A percentile compares a stretch with the other conserved stretches of the same genome.
phyloP scores from a whole-genome alignment of 2,888 invertebrate species.

The Drosophila buzzatii region DNA sequence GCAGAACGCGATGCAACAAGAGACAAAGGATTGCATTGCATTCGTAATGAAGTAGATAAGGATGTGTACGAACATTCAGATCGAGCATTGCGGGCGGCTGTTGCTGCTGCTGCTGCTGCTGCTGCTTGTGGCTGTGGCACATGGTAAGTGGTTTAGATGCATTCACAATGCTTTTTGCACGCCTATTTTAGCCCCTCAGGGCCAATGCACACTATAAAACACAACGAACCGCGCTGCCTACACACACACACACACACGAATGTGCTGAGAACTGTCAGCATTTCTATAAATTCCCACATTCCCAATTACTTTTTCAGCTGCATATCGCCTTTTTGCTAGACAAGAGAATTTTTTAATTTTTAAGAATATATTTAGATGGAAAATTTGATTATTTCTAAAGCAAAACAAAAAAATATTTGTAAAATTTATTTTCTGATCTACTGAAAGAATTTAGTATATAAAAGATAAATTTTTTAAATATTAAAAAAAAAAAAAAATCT shows the following conservation, averaged over 20 bases:
- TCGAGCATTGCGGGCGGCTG: constrained; percentile 13
- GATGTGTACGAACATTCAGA: constrained; percentile 7
- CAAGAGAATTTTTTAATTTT: background rate
- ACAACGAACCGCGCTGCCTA: constrained; percentile 37
- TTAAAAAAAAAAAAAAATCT: too few relatives aligned
- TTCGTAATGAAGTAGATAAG: constrained; percentile 67
- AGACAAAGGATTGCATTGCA: constrained; percentile 55
- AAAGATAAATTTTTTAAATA: too few relatives aligned
- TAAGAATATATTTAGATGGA: background rate
- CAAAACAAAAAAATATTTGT: background rate
- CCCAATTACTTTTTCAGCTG: background rate
- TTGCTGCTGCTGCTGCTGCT: constrained; percentile 2
- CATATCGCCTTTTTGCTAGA: background rate
- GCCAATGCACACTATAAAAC: constrained; percentile 35
- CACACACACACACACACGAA: constrained; percentile 21
- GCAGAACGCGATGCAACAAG: constrained; percentile 42
- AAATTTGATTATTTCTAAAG: background rate
- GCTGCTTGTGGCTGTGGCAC: constrained; percentile 31
- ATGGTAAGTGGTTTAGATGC: constrained; percentile 38
- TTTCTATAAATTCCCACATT: constrained; percentile 17
- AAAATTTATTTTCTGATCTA: too few relatives aligned
- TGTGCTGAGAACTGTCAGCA: background rate
- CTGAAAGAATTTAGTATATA: background rate
- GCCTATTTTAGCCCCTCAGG: constrained; percentile 40
- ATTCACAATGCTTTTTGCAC: constrained; percentile 51